Conservation (phyloP, 2,888 invertebrate species). For the Biston betularia region DNA sequence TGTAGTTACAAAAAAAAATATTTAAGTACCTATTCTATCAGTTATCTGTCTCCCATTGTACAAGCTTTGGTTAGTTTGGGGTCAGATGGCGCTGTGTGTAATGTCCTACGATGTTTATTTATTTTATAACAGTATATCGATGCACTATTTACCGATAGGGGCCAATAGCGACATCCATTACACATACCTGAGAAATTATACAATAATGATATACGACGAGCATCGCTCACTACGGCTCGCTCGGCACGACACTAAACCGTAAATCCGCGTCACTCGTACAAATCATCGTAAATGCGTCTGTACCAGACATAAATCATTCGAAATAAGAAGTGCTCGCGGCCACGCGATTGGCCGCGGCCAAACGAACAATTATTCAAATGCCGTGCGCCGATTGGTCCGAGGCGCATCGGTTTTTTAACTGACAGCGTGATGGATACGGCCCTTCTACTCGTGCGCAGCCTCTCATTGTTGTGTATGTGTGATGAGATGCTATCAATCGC, state of each 20-base stretch:
- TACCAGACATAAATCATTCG: constrained; percentile 78
- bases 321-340: constrained; percentile 74
- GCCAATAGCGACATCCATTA: constrained; percentile 51
- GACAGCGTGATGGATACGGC: constrained; percentile 83
- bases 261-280: constrained; percentile 76
- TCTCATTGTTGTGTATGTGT: constrained; percentile 65
- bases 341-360: constrained; percentile 75
- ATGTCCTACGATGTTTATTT: too few species aligned
- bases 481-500: constrained; percentile 54
- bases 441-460: constrained; percentile 81
- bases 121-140: constrained; percentile 21
- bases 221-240: constrained; percentile 67
- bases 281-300: constrained; percentile 82
- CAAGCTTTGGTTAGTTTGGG: too few species aligned
- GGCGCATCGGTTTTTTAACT: constrained; percentile 73
- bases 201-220: constrained; percentile 62
- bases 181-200: constrained; percentile 66
- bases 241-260: constrained; percentile 72
- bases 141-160: constrained; percentile 31
- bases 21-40: too few species aligned
- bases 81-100: too few species aligned
- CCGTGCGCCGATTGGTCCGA: constrained; percentile 72
- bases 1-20: too few species aligned
- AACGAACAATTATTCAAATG: constrained; percentile 85
- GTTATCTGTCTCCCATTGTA: too few species aligned